A percentile compares a stretch with the other conserved stretches of the same genome.
These are phyloP conservation scores for Myiozetetes cayanensis DNA, from an alignment of 2,113 vertebrate genomes.

Conservation along the genomic window DNA sequence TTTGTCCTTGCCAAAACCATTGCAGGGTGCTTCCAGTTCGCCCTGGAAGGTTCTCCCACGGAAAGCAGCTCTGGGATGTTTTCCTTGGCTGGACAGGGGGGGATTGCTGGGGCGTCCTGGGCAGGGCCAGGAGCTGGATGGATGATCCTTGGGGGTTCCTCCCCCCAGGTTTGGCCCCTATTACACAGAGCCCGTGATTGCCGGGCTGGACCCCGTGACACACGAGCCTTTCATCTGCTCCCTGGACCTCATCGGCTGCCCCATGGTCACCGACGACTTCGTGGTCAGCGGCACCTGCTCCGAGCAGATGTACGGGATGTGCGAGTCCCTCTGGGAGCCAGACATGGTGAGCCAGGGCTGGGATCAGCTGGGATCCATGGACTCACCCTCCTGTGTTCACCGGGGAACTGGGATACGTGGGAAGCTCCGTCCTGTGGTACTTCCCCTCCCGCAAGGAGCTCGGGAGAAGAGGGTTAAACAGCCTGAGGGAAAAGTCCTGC, in stretches of 20 bases:
- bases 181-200: conserved; percentile 95
- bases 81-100: neutral
- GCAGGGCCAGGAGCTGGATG: neutral
- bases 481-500: neutral
- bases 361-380: rapidly evolving
- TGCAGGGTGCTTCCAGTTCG: neutral
- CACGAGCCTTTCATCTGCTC: conserved; percentile 95
- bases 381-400: neutral
- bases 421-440: neutral
- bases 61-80: neutral
- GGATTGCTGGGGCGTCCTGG: neutral
- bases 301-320: conserved; percentile 99
- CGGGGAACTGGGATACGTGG: neutral
- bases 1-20: neutral
- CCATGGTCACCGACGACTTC: conserved; percentile 96
- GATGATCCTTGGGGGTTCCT: neutral
- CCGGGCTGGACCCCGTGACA: conserved; percentile 89
- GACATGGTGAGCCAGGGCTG: conserved; percentile 83
- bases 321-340: conserved; percentile 94
- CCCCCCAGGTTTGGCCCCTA: conserved; percentile 90
- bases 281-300: conserved; percentile 95
- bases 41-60: neutral
- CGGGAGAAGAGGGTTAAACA: neutral
- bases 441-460: neutral
- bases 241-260: conserved; percentile 93